Evolutionary conservation across 2,888 invertebrate genomes (phyloP).

Genomic region (Alcis repandata): DNA sequence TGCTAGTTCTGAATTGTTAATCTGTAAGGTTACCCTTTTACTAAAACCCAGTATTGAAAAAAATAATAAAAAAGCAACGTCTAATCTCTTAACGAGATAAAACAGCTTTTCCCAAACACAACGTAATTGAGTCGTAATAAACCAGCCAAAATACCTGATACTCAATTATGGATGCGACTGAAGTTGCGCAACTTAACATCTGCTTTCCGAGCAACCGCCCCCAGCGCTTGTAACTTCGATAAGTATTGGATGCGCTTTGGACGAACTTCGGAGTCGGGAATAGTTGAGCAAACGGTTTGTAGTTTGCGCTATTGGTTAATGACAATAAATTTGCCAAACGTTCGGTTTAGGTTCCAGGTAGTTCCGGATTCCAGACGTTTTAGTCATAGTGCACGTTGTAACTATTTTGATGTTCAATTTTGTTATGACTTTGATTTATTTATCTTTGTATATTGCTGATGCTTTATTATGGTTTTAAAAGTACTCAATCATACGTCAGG

Average conservation of each 20-base stretch:
- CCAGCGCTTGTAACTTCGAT: slow-evolving; percentile 15
- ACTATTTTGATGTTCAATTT: no score
- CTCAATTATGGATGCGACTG: slow-evolving; percentile 42
- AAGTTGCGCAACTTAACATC: slow-evolving; percentile 40
- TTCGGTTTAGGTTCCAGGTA: background rate
- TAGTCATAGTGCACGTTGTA: no score
- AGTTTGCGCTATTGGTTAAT: slow-evolving; percentile 4
- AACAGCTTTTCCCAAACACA: background rate
- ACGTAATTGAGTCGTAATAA: slow-evolving; percentile 3
- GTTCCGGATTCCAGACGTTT: background rate
- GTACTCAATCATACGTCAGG: no score
- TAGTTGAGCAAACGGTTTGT: slow-evolving; percentile 2
- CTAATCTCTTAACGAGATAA: background rate
- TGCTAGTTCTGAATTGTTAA: no score
- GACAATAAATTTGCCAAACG: slow-evolving; percentile 1
- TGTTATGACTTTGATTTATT: no score
- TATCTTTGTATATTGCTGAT: no score
- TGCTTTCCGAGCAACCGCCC: slow-evolving; percentile 39
- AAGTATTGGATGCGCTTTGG: slow-evolving; percentile 16
- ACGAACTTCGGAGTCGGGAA: background rate
- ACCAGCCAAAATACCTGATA: slow-evolving; percentile 33
- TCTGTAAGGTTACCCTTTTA: no score
- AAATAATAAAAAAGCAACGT: no score
- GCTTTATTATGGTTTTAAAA: no score
- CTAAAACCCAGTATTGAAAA: no score